phyloP scores from a whole-genome alignment of 2,113 vertebrate genomes.

The Nibea coibor region DNA sequence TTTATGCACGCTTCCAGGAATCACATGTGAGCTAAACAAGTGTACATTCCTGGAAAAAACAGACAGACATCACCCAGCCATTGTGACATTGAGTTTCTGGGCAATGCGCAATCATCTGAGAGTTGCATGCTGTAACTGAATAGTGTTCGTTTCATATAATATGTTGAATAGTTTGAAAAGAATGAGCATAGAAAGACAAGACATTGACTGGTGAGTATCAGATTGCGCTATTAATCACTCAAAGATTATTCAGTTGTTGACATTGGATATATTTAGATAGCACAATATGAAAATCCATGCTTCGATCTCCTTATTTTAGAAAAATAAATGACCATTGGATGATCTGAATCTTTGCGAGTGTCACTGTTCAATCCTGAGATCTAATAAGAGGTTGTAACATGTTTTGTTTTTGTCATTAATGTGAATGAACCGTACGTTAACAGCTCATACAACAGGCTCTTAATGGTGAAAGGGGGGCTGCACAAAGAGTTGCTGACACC shows the following conservation, averaged over 20 bases:
- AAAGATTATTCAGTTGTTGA: constrained; percentile 44
- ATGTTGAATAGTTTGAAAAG: constrained; percentile 52
- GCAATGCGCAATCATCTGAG: constrained; percentile 71
- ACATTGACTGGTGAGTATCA: constrained; percentile 57
- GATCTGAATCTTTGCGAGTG: not conserved
- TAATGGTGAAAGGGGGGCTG: too few species aligned
- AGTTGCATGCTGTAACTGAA: constrained; percentile 60
- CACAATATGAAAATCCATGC: constrained; percentile 25
- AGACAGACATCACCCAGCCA: constrained; percentile 54
- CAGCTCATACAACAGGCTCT: too few species aligned
- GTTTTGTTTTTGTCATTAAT: not conserved
- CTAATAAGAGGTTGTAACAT: not conserved
- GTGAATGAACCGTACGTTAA: too few species aligned
- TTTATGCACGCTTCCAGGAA: constrained; percentile 77
- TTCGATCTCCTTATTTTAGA: constrained; percentile 7
- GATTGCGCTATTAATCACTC: constrained; percentile 57
- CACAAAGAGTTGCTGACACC: too few species aligned
- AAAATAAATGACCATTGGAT: not conserved
- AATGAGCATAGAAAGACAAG: constrained; percentile 26
- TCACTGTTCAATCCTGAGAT: not conserved
- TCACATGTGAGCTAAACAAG: constrained; percentile 58
- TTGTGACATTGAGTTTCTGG: constrained; percentile 73
- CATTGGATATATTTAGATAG: constrained; percentile 34
- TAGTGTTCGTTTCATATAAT: constrained; percentile 60
- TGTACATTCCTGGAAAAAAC: constrained; percentile 65